These are phyloP conservation scores for Micronycteris hirsuta DNA, from an alignment of 2,113 vertebrate genomes.

Conservation along the genomic window DNA sequence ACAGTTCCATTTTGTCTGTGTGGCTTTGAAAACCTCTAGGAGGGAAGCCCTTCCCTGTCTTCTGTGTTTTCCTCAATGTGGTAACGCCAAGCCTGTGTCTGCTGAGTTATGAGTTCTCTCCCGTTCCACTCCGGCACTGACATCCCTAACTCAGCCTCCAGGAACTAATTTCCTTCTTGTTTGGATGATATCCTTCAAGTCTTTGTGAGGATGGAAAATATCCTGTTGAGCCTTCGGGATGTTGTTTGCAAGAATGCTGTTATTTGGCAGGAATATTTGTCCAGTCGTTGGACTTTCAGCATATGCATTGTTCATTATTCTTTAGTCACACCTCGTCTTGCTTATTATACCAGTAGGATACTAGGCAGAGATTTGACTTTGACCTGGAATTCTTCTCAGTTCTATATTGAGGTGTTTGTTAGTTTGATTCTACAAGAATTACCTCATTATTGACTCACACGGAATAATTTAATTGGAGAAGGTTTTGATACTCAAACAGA, in stretches of 20 bases:
- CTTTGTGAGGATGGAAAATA: conserved; percentile 29
- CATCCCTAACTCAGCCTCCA: conserved; percentile 30
- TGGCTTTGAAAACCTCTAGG: conserved; percentile 11
- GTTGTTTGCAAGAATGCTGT: conserved; percentile 15
- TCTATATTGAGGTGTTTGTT: conserved; percentile 35
- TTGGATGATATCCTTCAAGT: conserved; percentile 31
- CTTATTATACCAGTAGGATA: background rate
- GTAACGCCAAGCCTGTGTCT: background rate
- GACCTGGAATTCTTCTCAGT: conserved; percentile 41
- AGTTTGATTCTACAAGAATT: conserved; percentile 36
- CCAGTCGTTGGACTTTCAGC: conserved; percentile 1
- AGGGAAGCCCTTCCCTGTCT: background rate
- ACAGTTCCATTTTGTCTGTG: background rate
- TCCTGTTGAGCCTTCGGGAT: background rate
- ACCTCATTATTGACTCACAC: conserved; percentile 49
- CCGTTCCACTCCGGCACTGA: background rate
- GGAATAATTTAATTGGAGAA: conserved; percentile 57
- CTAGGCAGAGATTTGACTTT: conserved; percentile 40
- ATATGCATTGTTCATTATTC: conserved; percentile 14
- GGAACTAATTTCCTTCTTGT: conserved; percentile 44
- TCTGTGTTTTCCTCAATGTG: background rate
- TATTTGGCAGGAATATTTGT: background rate
- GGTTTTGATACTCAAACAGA: conserved; percentile 40
- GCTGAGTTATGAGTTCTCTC: background rate
- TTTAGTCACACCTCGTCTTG: conserved; percentile 6